A percentile compares a stretch with the other conserved stretches of the same genome.
These are phyloP conservation scores for Zoanthus solanderi DNA, from an alignment of 92 coral and sea anemone species.

Conservation along the genomic window DNA sequence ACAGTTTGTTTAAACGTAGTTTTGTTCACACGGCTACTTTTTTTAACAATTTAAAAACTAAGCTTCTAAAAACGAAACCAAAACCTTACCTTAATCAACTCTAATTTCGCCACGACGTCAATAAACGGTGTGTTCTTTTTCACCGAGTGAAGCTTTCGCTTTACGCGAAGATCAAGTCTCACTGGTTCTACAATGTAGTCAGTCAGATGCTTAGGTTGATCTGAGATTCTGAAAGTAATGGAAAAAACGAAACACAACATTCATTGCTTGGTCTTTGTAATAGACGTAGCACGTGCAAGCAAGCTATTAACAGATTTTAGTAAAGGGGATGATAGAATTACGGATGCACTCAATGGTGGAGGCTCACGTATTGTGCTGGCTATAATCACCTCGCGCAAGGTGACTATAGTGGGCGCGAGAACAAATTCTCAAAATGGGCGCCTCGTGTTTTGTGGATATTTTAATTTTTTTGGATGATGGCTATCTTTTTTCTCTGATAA, in stretches of 20 bases:
- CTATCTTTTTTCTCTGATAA: too few relatives aligned
- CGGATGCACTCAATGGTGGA: too few relatives aligned
- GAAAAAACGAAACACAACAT: not conserved
- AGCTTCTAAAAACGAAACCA: not conserved
- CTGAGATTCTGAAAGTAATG: conserved; percentile 63
- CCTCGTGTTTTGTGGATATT: too few relatives aligned
- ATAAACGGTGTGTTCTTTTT: not conserved
- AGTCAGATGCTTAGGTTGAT: conserved; percentile 58
- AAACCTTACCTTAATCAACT: not conserved
- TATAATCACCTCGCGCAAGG: too few relatives aligned
- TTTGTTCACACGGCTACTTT: not conserved
- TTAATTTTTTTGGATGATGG: too few relatives aligned
- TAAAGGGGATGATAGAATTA: too few relatives aligned
- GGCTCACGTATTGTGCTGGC: too few relatives aligned
- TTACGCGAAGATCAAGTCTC: conserved; percentile 66
- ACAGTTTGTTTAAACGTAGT: not conserved
- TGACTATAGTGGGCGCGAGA: too few relatives aligned
- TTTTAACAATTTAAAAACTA: not conserved
- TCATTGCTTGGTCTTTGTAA: too few relatives aligned
- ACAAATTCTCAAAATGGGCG: too few relatives aligned
- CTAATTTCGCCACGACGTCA: not conserved
- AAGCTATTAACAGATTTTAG: too few relatives aligned
- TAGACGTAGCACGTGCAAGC: too few relatives aligned
- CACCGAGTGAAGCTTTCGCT: not conserved
- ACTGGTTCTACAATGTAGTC: conserved; percentile 81